These are phyloP conservation scores for Pantherophis vulpinus DNA, from an alignment of 2,797 vertebrate species.

Conservation along the genomic window DNA sequence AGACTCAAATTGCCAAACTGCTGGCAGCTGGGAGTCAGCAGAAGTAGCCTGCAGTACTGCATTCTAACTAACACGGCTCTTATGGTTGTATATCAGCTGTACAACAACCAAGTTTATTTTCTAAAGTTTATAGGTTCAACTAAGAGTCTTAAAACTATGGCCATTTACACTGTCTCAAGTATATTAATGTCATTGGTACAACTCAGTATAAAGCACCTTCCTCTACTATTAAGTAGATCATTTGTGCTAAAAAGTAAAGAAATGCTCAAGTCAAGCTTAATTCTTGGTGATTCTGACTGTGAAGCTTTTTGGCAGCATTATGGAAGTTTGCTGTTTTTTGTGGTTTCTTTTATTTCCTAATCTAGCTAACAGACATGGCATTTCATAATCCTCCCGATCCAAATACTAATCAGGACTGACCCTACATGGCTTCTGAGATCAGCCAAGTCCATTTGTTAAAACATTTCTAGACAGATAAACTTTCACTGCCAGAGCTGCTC, in stretches of 20 bases:
- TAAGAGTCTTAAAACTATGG: not conserved
- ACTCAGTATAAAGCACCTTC: not conserved
- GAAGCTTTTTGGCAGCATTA: not conserved
- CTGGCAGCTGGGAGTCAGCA: no score
- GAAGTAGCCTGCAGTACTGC: no score
- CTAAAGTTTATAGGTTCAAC: not conserved
- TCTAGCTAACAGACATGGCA: not conserved
- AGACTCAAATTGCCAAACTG: no score
- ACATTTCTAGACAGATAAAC: not conserved
- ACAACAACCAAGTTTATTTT: not conserved
- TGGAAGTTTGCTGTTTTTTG: not conserved
- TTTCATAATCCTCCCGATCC: not conserved
- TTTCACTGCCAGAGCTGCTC: not conserved
- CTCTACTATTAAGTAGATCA: not conserved
- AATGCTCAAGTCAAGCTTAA: not conserved
- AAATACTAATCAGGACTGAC: not conserved
- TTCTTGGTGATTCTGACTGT: not conserved
- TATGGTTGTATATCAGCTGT: not conserved
- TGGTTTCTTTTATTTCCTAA: not conserved
- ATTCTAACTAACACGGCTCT: no score
- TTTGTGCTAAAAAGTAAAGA: not conserved
- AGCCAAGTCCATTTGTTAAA: not conserved
- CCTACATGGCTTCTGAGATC: not conserved
- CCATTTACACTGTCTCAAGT: not conserved
- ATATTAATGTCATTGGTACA: not conserved